phyloP scores from a whole-genome alignment of 2,113 vertebrate genomes.

The Eidolon helvum region DNA sequence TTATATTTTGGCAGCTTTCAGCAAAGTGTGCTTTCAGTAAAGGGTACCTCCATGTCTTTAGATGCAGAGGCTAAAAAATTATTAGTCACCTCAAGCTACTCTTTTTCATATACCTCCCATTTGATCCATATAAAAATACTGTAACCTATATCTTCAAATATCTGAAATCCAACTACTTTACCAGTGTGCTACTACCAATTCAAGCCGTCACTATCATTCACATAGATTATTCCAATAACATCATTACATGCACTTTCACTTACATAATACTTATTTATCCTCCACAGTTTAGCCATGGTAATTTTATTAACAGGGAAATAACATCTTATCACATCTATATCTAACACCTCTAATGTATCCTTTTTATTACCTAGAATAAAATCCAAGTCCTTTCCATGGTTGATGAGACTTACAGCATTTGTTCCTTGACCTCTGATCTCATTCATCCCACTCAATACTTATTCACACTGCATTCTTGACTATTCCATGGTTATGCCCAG shows the following conservation, averaged over 20 bases:
- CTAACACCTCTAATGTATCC: background rate
- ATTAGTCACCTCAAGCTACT: background rate
- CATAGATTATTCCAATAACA: background rate
- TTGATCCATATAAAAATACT: background rate
- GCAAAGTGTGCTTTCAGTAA: background rate
- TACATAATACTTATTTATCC: background rate
- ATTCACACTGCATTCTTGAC: background rate
- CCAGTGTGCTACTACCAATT: background rate
- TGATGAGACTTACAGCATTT: background rate
- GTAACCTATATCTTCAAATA: background rate
- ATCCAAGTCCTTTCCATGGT: background rate
- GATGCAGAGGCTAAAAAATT: background rate
- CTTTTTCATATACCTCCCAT: background rate
- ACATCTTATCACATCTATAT: background rate
- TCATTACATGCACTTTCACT: background rate
- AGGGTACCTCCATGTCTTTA: accelerated
- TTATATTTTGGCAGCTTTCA: background rate
- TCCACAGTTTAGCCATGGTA: background rate
- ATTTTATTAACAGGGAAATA: background rate
- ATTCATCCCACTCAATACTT: background rate
- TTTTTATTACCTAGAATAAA: background rate
- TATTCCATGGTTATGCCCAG: too few species aligned
- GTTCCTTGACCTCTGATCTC: background rate
- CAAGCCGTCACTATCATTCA: background rate
- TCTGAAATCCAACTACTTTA: background rate